Percentiles rank a stretch among this genome's conserved stretches.
Conservation (phyloP, 2,888 invertebrate species). For the Drosophila fulvimacula region DNA sequence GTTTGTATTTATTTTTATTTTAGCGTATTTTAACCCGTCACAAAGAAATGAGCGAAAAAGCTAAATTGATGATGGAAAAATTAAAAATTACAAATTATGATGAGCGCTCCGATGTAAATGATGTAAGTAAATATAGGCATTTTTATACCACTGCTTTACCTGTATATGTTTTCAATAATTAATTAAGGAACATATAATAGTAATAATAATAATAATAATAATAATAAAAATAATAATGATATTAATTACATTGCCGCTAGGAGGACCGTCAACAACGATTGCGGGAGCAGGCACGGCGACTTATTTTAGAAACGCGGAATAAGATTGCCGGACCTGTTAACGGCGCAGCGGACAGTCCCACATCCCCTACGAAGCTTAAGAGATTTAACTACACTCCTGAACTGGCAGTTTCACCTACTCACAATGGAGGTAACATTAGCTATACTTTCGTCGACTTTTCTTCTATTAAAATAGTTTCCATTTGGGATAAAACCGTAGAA, state of each 20-base stretch:
- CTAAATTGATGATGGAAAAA: conserved; percentile 85
- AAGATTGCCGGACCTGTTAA: conserved; percentile 59
- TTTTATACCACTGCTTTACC: conserved; percentile 5
- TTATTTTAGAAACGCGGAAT: conserved; percentile 94
- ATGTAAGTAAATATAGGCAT: conserved; percentile 81
- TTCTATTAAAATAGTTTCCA: conserved; percentile 82
- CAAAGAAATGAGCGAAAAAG: conserved; percentile 85
- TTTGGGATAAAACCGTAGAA: conserved; percentile 68
- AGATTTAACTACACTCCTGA: conserved; percentile 84
- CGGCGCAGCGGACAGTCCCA: conserved; percentile 78
- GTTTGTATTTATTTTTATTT: conserved; percentile 64
- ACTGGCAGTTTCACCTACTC: conserved; percentile 84
- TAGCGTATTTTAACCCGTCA: conserved; percentile 85
- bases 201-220: neutral
- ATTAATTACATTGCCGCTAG: conserved; percentile 80
- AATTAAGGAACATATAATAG: neutral
- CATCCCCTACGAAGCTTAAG: conserved; percentile 83
- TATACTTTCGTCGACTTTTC: conserved; percentile 74
- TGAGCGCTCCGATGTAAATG: conserved; percentile 77
- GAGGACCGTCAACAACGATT: conserved; percentile 94
- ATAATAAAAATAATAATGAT: neutral
- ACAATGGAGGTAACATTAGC: conserved; percentile 75
- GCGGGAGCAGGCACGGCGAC: conserved; percentile 93
- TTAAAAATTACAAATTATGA: conserved; percentile 80
- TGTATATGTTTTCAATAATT: conserved; percentile 12